phyloP scores from a whole-genome alignment of 2,113 vertebrate species.

The Ictalurus furcatus region DNA sequence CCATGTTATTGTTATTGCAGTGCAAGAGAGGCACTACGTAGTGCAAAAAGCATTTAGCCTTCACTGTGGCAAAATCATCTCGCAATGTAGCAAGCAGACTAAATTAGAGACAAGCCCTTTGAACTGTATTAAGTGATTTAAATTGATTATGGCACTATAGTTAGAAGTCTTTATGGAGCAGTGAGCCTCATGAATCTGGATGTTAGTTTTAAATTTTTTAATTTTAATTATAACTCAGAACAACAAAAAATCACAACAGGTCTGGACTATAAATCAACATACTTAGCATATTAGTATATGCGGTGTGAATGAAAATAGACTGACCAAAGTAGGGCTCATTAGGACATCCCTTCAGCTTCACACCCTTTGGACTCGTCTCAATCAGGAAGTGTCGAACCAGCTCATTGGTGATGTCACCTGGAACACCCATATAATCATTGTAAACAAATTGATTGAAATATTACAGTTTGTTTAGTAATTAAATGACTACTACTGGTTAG shows the following conservation, averaged over 20 bases:
- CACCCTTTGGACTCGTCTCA: constrained; percentile 93
- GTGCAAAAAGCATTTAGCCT: not conserved
- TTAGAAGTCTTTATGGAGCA: constrained; percentile 1
- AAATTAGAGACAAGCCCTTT: constrained; percentile 57
- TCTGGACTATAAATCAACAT: not conserved
- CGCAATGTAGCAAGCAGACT: constrained; percentile 31
- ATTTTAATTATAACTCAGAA: not conserved
- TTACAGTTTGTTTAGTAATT: not conserved
- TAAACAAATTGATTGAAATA: not conserved
- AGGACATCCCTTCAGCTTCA: constrained; percentile 97
- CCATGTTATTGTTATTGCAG: constrained; percentile 27
- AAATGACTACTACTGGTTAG: not conserved
- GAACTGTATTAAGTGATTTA: constrained; percentile 33
- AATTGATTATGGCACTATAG: not conserved
- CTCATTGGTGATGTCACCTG: constrained; percentile 82
- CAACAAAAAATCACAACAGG: not conserved
- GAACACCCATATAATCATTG: not conserved
- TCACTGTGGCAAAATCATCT: not conserved
- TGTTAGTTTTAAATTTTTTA: not conserved
- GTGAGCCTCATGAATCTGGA: not conserved
- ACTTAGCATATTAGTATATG: not conserved
- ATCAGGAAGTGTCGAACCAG: constrained; percentile 98
- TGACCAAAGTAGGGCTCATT: constrained; percentile 97
- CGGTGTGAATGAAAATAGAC: constrained; percentile 43
- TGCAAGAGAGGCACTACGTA: constrained; percentile 17